Evolutionary conservation across 2,797 vertebrate species (phyloP), one percentile per base, ranked within the genome.

Genomic region (Argentina silus): DNA sequence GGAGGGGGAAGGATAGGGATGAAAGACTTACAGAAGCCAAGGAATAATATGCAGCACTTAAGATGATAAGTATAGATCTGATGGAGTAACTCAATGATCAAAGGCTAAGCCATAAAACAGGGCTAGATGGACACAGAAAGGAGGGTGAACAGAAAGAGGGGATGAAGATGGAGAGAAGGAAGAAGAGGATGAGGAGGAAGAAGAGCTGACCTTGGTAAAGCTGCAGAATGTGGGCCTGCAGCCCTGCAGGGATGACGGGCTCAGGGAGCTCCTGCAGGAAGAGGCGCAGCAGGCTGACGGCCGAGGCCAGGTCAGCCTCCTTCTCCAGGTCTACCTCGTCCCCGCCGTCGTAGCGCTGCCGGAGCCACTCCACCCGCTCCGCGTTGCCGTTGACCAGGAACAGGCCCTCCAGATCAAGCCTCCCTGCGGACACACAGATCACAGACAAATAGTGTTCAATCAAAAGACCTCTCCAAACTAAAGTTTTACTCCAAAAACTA

Each of bases 261-360:
- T 99, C 97, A 71, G 97, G 97, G 92, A 99, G 96, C 93, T 97
- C 96, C 89, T 98, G 97, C 93, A 99, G 94, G 92, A 99, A 98
- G 92, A 98, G 96, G 83, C 97, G 95, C 86, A 99, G 96, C 89
- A 99, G 91, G 90, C 97, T 98, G 88, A 98, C 96, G 53, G 97
- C 97, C 72, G 97, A 97, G 65, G 97, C 96, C 92, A 99, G 93
- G 89, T 98, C 97, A 56, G 96, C 97, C 89, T 98, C 96, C 91
- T 97, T 97, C 92, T 96, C 96, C 86, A 98, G 94, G 91, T 97
- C 95, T 92, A 98, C 97, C 88, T 96, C 95, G 88, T 98, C 96
- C 44, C 97, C 97, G 0, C 93, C 96, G 91, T 99, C 97, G 0
- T 97, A 98, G 78, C 96, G 95, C 79, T 97, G 97, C 82, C 97